Base-by-base conservation (phyloP, 2,797 vertebrate species). In the Benthosema pterotum region DNA sequence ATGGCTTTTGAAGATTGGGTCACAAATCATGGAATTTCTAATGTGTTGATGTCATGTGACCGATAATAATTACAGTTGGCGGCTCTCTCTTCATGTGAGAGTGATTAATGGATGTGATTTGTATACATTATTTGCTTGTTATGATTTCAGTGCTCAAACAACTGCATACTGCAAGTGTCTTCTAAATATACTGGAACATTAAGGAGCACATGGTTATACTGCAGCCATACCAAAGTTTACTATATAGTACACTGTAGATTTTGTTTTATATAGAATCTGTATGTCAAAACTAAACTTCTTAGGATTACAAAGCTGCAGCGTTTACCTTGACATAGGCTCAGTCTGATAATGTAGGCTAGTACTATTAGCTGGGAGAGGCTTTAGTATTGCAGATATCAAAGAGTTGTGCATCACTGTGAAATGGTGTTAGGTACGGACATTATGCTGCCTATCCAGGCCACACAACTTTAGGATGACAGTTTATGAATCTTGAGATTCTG, bases 401-500 rank as follows among this genome's bases (percentile, higher is more conserved):
- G 53, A 6, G 1, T 47, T 71, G 15, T 58, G 17, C 4, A 3
- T 61, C 59, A 57, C 2, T 18, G 54, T 53, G 66, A 69, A 56
- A 53, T 6, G 42, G 22, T 63, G 32, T 38, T 38, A 38, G 32
- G 60, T n/a, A 49, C 61, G 18, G 0, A 51, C 18, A 60, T 57
- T 17, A 57, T 19, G 17, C n/a, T 59, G 51, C 3, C 25, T 13
- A 43, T 48, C 45, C 25, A 49, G 65, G 17, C 42, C 49, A 53
- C 42, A 58, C 42, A 15, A 16, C 43, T 15, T n/a, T 17, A 66
- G 51, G 59, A 28, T 52, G 63, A 72, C 65, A 55, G 45, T 61
- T 73, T 68, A 59, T 75, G 52, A 77, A 79, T 71, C 66, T 56
- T 52, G 60, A 50, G 71, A 59, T 57, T 73, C 62, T 77, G 42